Evolutionary conservation across 2,888 invertebrate species (phyloP).

Genomic region (Chaetogeoica ovagalla): DNA sequence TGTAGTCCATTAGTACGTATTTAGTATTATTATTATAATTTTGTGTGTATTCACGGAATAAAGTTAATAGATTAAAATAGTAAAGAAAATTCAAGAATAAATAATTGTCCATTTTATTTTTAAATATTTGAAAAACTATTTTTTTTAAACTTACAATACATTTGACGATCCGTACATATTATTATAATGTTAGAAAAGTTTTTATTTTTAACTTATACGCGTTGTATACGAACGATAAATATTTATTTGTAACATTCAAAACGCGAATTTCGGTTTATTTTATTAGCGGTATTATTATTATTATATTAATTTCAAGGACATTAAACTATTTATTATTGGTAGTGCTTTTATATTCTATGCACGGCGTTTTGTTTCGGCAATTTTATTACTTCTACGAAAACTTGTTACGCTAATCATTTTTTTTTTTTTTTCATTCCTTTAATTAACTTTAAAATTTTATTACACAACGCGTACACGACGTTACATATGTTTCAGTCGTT

Average conservation of each 20-base stretch:
- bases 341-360: background rate
- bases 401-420: background rate
- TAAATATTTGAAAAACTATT: background rate
- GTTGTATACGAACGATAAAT: slow-evolving; percentile 7
- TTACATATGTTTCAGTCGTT: background rate
- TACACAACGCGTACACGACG: background rate
- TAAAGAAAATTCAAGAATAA: background rate
- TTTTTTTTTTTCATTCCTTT: background rate
- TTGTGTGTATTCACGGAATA: background rate
- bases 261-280: background rate
- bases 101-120: background rate
- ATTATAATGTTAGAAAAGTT: background rate
- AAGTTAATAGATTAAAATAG: background rate
- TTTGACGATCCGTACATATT: background rate
- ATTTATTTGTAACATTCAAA: background rate
- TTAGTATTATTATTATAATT: background rate
- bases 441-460: background rate
- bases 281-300: background rate
- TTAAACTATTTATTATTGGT: background rate
- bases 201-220: background rate
- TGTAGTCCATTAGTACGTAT: background rate
- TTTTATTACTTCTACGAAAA: background rate
- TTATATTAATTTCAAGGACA: slow-evolving; percentile 1
- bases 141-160: background rate
- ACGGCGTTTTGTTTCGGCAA: background rate